Conservation (phyloP, 2,113 vertebrate species). For the Aegypius monachus region DNA sequence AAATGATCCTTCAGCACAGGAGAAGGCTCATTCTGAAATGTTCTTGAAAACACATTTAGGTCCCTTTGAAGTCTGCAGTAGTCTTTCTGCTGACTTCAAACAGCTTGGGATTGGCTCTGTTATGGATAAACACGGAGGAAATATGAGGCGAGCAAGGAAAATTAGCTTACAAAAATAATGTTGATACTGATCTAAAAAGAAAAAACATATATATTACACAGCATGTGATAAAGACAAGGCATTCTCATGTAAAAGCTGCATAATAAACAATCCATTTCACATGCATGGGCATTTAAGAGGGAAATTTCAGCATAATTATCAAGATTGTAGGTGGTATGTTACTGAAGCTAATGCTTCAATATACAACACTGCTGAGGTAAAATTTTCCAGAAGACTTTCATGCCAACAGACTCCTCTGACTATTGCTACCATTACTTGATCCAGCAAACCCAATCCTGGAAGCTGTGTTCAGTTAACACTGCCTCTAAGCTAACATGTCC, state of each 20-base stretch:
- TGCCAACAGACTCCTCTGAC: background rate
- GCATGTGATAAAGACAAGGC: background rate
- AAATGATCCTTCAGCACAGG: background rate
- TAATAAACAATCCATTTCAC: background rate
- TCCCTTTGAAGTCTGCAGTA: background rate
- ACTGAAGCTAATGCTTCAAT: background rate
- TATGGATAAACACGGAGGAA: background rate
- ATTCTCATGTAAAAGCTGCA: background rate
- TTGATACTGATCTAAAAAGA: background rate
- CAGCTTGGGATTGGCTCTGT: background rate
- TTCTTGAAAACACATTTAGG: background rate
- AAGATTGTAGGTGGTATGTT: background rate
- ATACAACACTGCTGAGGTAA: background rate
- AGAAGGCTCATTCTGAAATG: background rate
- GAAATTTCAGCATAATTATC: background rate
- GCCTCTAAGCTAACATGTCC: background rate
- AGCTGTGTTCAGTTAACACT: background rate
- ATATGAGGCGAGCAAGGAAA: background rate
- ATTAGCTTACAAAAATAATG: background rate
- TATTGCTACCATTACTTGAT: accelerated
- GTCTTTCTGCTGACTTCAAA: background rate
- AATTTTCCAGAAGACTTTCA: background rate
- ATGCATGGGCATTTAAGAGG: background rate
- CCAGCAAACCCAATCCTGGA: background rate
- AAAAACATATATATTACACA: background rate